Conservation (phyloP, 1,140 invertebrate species). For the Lepidurus couesii region DNA sequence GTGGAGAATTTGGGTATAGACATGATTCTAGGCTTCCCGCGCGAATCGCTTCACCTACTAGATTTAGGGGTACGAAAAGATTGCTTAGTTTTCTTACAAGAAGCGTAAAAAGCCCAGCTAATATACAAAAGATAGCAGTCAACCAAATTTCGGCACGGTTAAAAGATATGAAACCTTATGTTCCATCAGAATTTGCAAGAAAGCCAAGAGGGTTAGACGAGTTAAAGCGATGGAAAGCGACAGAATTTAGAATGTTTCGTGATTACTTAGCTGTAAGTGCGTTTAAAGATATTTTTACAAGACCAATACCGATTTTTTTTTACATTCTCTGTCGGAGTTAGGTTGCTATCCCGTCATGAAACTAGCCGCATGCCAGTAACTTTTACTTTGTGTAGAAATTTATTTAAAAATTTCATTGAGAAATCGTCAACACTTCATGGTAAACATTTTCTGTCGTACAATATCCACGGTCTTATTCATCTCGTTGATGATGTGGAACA, state of each 20-base stretch:
- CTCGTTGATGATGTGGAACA: neutral
- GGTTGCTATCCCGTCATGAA: neutral
- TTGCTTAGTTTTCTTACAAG: neutral
- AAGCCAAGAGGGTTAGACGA: neutral
- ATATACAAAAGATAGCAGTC: neutral
- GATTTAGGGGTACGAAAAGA: constrained; percentile 5
- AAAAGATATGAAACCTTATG: neutral
- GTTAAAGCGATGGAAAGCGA: neutral
- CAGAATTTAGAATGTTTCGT: neutral
- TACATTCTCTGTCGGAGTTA: neutral
- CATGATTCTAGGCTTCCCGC: neutral
- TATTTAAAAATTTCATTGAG: neutral
- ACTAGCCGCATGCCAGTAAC: neutral
- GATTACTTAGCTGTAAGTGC: no score
- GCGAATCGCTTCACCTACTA: neutral
- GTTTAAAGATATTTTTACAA: neutral
- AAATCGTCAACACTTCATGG: neutral
- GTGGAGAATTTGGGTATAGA: neutral
- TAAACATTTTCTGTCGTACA: neutral
- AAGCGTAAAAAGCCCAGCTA: neutral
- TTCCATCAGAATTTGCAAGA: neutral
- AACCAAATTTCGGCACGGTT: neutral
- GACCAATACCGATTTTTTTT: neutral
- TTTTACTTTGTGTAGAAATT: neutral
- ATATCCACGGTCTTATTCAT: constrained; percentile 9